These are phyloP conservation scores for Steinernema carpocapsae DNA, from an alignment of 2,888 invertebrate species.

Conservation along the genomic window DNA sequence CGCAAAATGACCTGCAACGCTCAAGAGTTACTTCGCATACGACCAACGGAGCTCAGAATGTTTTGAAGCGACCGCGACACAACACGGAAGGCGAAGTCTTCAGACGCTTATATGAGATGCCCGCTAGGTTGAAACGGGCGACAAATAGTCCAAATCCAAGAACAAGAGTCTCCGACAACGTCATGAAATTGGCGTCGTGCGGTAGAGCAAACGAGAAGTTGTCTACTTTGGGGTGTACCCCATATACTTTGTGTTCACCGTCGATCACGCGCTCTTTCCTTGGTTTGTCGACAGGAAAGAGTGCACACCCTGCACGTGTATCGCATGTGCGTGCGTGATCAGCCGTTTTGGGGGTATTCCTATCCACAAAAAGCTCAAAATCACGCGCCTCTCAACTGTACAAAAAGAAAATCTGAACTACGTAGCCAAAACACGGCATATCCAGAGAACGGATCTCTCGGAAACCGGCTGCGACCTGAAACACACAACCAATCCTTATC, in stretches of 20 bases:
- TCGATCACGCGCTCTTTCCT: conserved; percentile 30
- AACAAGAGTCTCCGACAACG: background rate
- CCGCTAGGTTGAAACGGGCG: background rate
- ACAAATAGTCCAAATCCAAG: background rate
- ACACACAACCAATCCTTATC: too few relatives aligned
- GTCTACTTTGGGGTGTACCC: conserved; percentile 32
- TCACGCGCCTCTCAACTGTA: background rate
- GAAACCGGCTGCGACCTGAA: too few relatives aligned
- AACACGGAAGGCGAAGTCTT: background rate
- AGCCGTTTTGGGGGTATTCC: conserved; percentile 22
- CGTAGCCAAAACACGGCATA: too few relatives aligned
- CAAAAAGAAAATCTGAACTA: too few relatives aligned
- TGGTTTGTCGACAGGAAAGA: conserved; percentile 5
- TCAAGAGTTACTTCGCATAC: background rate
- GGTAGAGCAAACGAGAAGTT: conserved; percentile 20
- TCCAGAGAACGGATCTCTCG: too few relatives aligned
- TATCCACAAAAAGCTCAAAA: background rate
- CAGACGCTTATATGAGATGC: background rate
- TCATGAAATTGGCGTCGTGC: background rate
- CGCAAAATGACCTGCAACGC: background rate
- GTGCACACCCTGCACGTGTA: conserved; percentile 15
- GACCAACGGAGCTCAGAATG: background rate
- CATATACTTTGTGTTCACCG: conserved; percentile 20
- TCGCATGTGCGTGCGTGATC: conserved; percentile 13
- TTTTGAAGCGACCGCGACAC: background rate